phyloP scores from a whole-genome alignment of 2,113 vertebrate genomes.

The Nettapus auritus region DNA sequence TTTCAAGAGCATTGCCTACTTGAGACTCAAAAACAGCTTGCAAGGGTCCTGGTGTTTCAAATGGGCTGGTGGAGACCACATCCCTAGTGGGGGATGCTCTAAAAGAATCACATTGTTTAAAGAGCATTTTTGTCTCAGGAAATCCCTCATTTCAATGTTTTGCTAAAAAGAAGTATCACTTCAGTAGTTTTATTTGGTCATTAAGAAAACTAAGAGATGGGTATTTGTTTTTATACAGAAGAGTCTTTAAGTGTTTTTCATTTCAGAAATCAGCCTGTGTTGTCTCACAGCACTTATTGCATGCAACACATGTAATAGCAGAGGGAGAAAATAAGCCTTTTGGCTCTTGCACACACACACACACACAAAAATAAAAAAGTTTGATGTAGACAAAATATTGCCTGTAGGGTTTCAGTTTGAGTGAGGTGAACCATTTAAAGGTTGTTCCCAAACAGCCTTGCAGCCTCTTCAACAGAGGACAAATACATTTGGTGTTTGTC shows the following conservation, averaged over 20 bases:
- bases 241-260: background rate
- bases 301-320: background rate
- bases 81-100: background rate
- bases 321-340: background rate
- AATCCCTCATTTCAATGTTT: background rate
- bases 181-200: background rate
- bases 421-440: background rate
- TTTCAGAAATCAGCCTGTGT: background rate
- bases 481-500: background rate
- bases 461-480: background rate
- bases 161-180: background rate
- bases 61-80: fast-evolving
- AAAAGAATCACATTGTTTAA: background rate
- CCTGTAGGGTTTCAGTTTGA: background rate
- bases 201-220: background rate
- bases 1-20: background rate
- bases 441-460: background rate
- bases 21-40: background rate
- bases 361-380: background rate
- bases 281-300: background rate
- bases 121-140: background rate
- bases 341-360: background rate
- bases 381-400: background rate
- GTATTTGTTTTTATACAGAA: background rate
- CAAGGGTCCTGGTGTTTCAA: background rate